phyloP scores from a whole-genome alignment of 2,113 vertebrate genomes.

The Notarius lentiginosus region DNA sequence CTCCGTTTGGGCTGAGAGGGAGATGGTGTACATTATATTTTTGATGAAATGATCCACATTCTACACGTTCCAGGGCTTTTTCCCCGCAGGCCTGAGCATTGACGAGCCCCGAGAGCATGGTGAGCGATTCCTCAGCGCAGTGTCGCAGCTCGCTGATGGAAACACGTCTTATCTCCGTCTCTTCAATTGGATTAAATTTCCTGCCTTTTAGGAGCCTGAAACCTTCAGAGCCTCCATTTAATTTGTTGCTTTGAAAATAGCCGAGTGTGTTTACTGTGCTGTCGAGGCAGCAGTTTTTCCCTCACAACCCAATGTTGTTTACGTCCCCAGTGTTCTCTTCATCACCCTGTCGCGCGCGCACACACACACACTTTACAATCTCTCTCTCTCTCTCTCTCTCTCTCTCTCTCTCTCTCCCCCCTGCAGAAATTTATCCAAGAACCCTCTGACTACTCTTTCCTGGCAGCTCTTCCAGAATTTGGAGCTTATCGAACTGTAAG shows the following conservation, averaged over 20 bases:
- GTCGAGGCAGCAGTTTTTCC: slow-evolving; percentile 8
- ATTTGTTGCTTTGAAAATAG: slow-evolving; percentile 59
- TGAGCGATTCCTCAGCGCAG: neutral
- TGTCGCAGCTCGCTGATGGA: slow-evolving; percentile 27
- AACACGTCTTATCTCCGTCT: slow-evolving; percentile 36
- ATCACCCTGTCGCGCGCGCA: slow-evolving; percentile 21
- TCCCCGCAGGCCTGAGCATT: neutral
- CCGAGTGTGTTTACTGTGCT: slow-evolving; percentile 53
- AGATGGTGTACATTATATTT: neutral
- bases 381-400: too few relatives aligned
- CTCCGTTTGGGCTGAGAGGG: neutral
- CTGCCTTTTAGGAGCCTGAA: slow-evolving; percentile 45
- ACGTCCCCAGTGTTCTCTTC: slow-evolving; percentile 41
- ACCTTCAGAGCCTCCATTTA: slow-evolving; percentile 45
- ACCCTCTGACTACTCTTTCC: slow-evolving; percentile 82
- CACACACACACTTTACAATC: too few relatives aligned
- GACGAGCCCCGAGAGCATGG: neutral
- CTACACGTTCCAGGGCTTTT: neutral
- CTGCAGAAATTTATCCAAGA: slow-evolving; percentile 84
- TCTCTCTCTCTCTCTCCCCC: slow-evolving; percentile 38
- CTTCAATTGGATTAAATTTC: slow-evolving; percentile 48
- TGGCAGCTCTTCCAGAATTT: slow-evolving; percentile 89
- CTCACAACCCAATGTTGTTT: neutral
- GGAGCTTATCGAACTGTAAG: slow-evolving; percentile 86
- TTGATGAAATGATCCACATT: neutral